Evolutionary conservation across 2,888 invertebrate genomes (phyloP), one percentile per base, ranked within the genome.

Genomic region (Parnassius glacialis): DNA sequence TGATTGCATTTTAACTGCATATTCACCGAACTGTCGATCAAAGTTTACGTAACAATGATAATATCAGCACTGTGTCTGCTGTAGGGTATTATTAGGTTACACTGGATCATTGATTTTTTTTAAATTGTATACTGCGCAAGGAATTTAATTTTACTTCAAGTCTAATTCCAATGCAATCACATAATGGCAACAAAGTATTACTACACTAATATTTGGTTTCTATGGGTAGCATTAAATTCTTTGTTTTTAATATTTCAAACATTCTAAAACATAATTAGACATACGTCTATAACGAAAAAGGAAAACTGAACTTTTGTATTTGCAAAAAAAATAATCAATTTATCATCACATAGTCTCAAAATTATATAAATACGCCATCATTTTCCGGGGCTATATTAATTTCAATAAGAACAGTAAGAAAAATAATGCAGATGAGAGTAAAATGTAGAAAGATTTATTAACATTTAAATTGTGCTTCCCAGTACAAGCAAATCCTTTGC

Each of bases 1-100:
- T 71, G 70, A 73, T 72, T 74, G 70, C 73, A 60, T 66, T 72
- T 72, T 68, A 61, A 75, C 66, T 61, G 68, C 70, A 57, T 69
- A 68, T 75, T 71, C 74, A 69, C 57, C 74, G 71, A 72, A 75
- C 70, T 74, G 78, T 76, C 70, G 74, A 78, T 75, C 74, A 76
- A 69, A 71, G 70, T 75, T 74, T 71, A 71, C 68, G 65, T 69
- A 71, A 68, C 54, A 70, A 62, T 10, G 81, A 82, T 81, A 81
- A 74, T 65, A 80, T 80, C 79, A 72, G 73, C 75, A 73, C 68
- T 69, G 67, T 70, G 54, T 70, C 65, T 43, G 48, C 70, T 65
- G 69, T 71, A 64, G 66, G 66, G 68, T 66, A 68, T 72, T 75
- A 80, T 81, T 79, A 79, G 70, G 65, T 69, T 62, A 74, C 74